phyloP scores from a whole-genome alignment of 2,888 invertebrate species.

The Lithophane semibrunnea region DNA sequence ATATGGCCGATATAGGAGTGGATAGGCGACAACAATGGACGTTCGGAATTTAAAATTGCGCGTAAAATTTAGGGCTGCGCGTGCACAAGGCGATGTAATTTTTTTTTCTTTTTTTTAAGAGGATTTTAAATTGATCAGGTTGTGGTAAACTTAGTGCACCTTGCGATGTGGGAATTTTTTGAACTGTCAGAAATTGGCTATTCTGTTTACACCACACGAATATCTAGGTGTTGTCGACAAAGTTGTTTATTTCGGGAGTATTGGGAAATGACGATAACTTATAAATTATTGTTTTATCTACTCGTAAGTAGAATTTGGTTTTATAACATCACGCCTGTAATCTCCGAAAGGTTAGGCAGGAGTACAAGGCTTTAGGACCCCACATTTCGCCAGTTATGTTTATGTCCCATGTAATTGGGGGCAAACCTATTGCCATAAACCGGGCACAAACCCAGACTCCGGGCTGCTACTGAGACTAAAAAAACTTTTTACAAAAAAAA shows the following conservation, averaged over 20 bases:
- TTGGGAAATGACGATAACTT: too few species aligned
- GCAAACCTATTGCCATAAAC: too few species aligned
- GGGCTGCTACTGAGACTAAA: too few species aligned
- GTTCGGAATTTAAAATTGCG: conserved; percentile 87
- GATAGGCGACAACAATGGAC: conserved; percentile 86
- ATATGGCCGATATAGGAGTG: conserved; percentile 82
- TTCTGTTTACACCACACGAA: not conserved
- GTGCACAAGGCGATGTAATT: conserved; percentile 33
- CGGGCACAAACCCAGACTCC: too few species aligned
- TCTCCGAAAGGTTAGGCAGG: too few species aligned
- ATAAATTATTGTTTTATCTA: too few species aligned
- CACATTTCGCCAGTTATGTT: too few species aligned
- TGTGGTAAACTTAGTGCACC: conserved; percentile 26
- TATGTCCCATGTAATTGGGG: too few species aligned
- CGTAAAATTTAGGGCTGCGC: conserved; percentile 81
- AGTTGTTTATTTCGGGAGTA: not conserved
- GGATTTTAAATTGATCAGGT: conserved; percentile 51
- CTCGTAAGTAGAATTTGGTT: too few species aligned
- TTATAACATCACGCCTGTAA: too few species aligned
- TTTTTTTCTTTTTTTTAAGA: conserved; percentile 27
- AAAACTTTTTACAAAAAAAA: too few species aligned
- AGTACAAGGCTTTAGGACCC: too few species aligned
- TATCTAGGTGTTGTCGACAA: not conserved
- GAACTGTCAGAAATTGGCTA: conserved; percentile 10
- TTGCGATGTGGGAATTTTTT: conserved; percentile 28